These are phyloP conservation scores for Isoperla grammatica DNA, from an alignment of 2,888 invertebrate genomes.

Conservation along the genomic window DNA sequence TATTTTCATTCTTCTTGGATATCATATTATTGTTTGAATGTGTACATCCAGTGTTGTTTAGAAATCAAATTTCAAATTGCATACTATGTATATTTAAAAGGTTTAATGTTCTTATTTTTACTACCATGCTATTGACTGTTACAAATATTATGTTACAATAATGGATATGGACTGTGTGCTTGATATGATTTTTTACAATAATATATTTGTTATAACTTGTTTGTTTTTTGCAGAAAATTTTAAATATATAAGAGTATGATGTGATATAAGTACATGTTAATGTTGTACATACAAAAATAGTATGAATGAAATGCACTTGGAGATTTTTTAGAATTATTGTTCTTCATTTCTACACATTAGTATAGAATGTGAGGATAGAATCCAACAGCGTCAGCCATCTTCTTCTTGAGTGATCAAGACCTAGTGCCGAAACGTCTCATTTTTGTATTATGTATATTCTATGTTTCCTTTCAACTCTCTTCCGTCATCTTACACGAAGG, in stretches of 20 bases:
- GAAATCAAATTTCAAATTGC: neutral
- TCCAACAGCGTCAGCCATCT: too few species aligned
- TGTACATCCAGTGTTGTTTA: constrained; percentile 11
- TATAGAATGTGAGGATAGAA: too few species aligned
- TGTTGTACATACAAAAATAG: constrained; percentile 27
- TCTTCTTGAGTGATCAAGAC: too few species aligned
- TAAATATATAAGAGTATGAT: constrained; percentile 20
- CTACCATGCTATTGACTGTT: neutral
- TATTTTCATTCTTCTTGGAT: too few species aligned
- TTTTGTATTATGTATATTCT: too few species aligned
- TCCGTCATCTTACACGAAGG: too few species aligned
- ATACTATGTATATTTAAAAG: neutral
- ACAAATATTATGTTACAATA: neutral
- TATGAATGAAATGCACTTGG: constrained; percentile 29
- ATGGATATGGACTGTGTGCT: neutral
- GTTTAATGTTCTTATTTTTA: neutral
- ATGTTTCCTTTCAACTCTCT: too few species aligned
- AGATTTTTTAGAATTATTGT: constrained; percentile 28
- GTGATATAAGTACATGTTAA: constrained; percentile 26
- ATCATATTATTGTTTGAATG: too few species aligned
- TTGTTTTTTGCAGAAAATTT: constrained; percentile 11
- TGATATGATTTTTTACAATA: constrained; percentile 3
- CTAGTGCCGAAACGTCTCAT: too few species aligned
- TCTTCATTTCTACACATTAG: constrained; percentile 22
- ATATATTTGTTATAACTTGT: constrained; percentile 18